Evolutionary conservation across 1,140 invertebrate genomes (phyloP).

Genomic region (Macrocentrus cingulum): DNA sequence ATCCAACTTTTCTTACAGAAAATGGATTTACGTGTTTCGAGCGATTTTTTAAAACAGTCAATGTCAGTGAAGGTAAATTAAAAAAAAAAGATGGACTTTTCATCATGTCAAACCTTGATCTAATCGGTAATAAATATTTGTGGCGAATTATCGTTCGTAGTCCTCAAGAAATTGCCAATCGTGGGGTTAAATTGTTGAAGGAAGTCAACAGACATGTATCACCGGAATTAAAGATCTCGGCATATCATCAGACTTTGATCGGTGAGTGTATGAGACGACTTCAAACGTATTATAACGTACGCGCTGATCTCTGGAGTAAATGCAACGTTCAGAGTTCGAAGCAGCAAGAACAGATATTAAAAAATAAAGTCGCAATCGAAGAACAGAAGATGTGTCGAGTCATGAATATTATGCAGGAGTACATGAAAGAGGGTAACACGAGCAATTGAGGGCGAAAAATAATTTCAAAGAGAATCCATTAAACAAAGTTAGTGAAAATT

Average conservation of each 20-base stretch:
- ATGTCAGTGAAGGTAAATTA: constrained; percentile 92
- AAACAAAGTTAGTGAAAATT: too few relatives aligned
- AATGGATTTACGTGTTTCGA: constrained; percentile 95
- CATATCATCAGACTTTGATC: constrained; percentile 89
- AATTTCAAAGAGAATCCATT: too few relatives aligned
- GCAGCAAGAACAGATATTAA: constrained; percentile 44
- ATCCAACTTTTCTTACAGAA: constrained; percentile 89
- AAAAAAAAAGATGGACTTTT: constrained; percentile 83
- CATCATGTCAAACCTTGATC: constrained; percentile 81
- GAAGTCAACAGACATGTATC: constrained; percentile 94
- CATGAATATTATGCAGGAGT: constrained; percentile 92
- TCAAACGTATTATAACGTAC: constrained; percentile 78
- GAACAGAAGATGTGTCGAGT: constrained; percentile 91
- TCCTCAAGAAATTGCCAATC: constrained; percentile 86
- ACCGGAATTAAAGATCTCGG: constrained; percentile 76
- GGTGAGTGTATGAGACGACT: constrained; percentile 86
- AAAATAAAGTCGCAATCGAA: constrained; percentile 65
- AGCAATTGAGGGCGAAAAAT: constrained; percentile 90
- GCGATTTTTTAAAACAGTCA: constrained; percentile 96
- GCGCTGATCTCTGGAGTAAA: constrained; percentile 64
- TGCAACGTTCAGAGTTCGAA: constrained; percentile 56
- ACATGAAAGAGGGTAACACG: constrained; percentile 93
- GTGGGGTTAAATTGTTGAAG: constrained; percentile 88
- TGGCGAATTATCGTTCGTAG: constrained; percentile 91
- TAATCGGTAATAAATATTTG: constrained; percentile 94